These are phyloP conservation scores for Hirtodrosophila histrioides DNA, from an alignment of 2,888 invertebrate species.

Conservation along the genomic window DNA sequence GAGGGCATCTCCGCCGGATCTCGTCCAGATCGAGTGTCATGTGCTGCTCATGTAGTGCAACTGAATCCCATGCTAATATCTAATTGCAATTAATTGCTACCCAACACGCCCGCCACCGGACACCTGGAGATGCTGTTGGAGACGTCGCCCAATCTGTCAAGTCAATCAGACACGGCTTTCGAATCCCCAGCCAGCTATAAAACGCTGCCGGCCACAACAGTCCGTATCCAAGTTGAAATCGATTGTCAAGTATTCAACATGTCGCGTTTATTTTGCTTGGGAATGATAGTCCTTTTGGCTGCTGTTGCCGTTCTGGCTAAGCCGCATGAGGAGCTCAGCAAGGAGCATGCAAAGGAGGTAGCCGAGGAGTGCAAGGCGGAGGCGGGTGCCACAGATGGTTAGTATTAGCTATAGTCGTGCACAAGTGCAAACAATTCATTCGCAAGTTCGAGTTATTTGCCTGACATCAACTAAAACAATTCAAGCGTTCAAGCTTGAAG, in stretches of 20 bases:
- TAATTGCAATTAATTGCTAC: conserved; percentile 71
- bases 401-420: neutral
- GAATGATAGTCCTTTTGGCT: conserved; percentile 33
- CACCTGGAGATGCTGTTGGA: conserved; percentile 23
- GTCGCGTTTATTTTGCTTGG: conserved; percentile 52
- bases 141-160: conserved; percentile 40
- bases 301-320: conserved; percentile 38
- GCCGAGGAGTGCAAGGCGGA: conserved; percentile 77
- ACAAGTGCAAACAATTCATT: neutral
- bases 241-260: conserved; percentile 36
- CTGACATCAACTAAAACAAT: no score
- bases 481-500: no score
- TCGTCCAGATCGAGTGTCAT: conserved; percentile 70
- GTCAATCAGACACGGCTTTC: conserved; percentile 32
- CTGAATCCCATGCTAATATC: conserved; percentile 50
- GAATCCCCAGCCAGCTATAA: conserved; percentile 44
- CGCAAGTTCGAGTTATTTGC: no score
- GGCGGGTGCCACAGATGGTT: conserved; percentile 81
- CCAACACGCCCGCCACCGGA: neutral
- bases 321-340: conserved; percentile 60
- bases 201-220: conserved; percentile 29
- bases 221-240: conserved; percentile 46
- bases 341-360: conserved; percentile 64
- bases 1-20: conserved; percentile 72
- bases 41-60: conserved; percentile 74